These are phyloP conservation scores for Uloborus plumipes DNA, from an alignment of 2,888 invertebrate genomes.

Conservation along the genomic window DNA sequence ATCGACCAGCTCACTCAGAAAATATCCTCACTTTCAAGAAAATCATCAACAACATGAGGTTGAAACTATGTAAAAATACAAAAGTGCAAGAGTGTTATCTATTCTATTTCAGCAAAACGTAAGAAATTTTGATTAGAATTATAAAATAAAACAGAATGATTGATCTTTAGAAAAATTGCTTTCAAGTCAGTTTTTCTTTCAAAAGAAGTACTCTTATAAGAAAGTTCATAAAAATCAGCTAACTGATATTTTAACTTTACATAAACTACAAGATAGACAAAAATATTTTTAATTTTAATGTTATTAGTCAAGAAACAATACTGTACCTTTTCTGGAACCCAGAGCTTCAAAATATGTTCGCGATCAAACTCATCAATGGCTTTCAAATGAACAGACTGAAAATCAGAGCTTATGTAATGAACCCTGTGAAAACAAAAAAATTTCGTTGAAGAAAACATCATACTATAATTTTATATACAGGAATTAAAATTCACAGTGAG, in stretches of 20 bases:
- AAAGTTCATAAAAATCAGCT: neutral
- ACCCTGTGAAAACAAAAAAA: conserved; percentile 3
- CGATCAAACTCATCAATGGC: conserved; percentile 41
- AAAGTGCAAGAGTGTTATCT: too few species aligned
- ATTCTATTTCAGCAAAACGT: too few species aligned
- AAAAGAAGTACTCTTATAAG: neutral
- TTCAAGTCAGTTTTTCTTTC: too few species aligned
- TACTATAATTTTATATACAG: neutral
- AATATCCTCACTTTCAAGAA: too few species aligned
- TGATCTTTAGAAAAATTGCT: too few species aligned
- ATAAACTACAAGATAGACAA: too few species aligned
- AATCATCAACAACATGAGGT: too few species aligned
- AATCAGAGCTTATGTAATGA: conserved; percentile 39
- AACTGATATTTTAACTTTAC: neutral
- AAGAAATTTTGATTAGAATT: too few species aligned
- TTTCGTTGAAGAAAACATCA: neutral
- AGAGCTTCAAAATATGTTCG: conserved; percentile 61
- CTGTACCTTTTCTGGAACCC: conserved; percentile 62
- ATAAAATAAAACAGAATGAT: too few species aligned
- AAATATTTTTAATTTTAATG: neutral
- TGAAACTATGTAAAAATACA: too few species aligned
- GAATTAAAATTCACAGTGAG: neutral
- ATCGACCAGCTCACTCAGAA: too few species aligned
- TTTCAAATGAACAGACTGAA: conserved; percentile 38
- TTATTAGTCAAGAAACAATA: neutral